Evolutionary conservation across 2,113 vertebrate species (phyloP).

Genomic region (Cettia cetti): DNA sequence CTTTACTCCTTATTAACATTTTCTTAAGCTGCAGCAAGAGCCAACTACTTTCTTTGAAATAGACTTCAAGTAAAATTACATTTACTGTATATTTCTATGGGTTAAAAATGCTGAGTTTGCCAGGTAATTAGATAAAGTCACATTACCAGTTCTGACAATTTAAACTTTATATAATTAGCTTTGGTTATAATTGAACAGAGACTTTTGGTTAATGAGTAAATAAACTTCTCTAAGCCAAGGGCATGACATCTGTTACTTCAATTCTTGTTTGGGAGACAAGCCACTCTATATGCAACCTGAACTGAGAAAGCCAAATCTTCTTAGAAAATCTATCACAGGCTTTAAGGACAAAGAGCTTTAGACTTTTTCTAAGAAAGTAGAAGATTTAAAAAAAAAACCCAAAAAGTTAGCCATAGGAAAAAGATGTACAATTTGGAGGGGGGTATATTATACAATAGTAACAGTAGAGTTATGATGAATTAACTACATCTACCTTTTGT

Average conservation of each 20-base stretch:
- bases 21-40: not conserved
- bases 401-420: not conserved
- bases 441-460: not conserved
- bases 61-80: not conserved
- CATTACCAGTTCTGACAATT: not conserved
- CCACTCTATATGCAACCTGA: not conserved
- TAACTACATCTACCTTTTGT: not conserved
- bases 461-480: not conserved
- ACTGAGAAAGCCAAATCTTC: not conserved
- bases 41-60: not conserved
- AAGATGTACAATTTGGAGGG: not conserved
- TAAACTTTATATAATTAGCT: not conserved
- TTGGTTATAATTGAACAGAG: slow-evolving; percentile 13
- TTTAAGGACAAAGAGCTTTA: slow-evolving; percentile 7
- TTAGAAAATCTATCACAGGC: not conserved
- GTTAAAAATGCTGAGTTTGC: not conserved
- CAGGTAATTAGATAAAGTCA: not conserved
- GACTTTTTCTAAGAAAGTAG: not conserved
- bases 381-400: not conserved
- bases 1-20: not conserved
- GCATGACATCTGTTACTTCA: not conserved
- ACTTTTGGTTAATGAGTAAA: not conserved
- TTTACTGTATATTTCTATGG: not conserved
- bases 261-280: not conserved
- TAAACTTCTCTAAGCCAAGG: not conserved